Percentiles rank a stretch among this genome's conserved stretches.
Evolutionary conservation across 1,140 invertebrate genomes (phyloP).

Genomic region (Eriosoma lanigerum): DNA sequence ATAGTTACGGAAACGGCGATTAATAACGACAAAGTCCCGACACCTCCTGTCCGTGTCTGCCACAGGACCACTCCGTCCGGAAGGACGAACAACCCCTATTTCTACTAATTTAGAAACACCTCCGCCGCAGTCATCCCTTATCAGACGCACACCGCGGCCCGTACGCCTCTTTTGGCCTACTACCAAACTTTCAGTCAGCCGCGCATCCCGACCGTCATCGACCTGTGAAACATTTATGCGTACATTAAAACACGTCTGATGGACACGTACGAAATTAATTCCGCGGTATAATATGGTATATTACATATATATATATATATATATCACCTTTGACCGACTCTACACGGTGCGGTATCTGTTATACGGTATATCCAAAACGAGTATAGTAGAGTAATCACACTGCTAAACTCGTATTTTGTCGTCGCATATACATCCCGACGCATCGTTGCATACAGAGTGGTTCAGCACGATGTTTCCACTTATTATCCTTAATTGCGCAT

Average conservation of each 20-base stretch:
- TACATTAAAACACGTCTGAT: background rate
- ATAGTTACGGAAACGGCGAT: constrained; percentile 30
- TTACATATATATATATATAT: background rate
- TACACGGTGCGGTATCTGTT: background rate
- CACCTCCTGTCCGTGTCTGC: background rate
- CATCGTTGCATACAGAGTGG: too few relatives aligned
- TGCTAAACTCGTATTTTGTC: background rate
- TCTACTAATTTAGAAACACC: constrained; percentile 44
- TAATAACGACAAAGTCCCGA: constrained; percentile 24
- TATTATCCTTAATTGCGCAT: too few relatives aligned
- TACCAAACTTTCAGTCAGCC: constrained; percentile 1
- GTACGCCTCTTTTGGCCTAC: constrained; percentile 15
- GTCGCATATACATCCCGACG: background rate
- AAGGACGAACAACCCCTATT: constrained; percentile 3
- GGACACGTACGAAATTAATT: constrained; percentile 38
- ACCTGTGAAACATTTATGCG: background rate
- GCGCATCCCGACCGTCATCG: background rate
- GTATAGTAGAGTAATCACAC: background rate
- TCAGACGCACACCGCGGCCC: background rate
- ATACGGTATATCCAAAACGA: background rate
- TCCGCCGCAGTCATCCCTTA: background rate
- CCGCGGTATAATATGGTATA: background rate
- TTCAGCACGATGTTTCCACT: too few relatives aligned
- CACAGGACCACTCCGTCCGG: background rate
- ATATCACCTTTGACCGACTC: background rate